Evolutionary conservation across 2,113 vertebrate species (phyloP).

Genomic region (Empidonax traillii): DNA sequence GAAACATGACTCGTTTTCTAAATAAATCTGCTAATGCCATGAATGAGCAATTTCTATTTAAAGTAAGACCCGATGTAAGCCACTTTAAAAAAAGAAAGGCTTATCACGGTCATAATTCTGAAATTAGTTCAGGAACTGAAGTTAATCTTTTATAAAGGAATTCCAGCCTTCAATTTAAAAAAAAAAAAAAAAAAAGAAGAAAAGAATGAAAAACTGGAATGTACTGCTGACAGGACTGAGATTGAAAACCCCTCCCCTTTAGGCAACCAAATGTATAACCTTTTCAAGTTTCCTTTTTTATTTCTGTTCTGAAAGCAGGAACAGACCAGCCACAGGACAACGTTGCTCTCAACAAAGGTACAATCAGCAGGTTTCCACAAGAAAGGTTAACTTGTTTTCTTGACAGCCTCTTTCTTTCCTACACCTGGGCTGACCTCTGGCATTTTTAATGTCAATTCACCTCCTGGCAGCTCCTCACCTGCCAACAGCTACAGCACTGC

Average conservation of each 20-base stretch:
- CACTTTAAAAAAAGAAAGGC: not conserved
- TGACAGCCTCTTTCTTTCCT: constrained; percentile 14
- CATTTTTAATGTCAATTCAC: constrained; percentile 44
- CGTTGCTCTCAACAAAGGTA: not conserved
- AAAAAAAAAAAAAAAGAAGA: not conserved
- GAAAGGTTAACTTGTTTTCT: constrained; percentile 45
- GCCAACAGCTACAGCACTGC: constrained; percentile 18
- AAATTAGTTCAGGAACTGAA: not conserved
- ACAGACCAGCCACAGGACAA: not conserved
- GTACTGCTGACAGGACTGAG: not conserved
- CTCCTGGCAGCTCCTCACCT: constrained; percentile 41
- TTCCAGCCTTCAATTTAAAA: not conserved
- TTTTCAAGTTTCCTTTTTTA: constrained; percentile 26
- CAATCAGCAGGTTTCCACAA: constrained; percentile 3
- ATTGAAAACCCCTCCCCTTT: not conserved
- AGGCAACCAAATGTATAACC: not conserved
- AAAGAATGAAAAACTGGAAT: not conserved
- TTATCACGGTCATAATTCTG: not conserved
- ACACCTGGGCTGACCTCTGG: not conserved
- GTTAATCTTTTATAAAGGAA: not conserved
- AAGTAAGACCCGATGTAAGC: not conserved
- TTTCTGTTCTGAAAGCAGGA: not conserved
- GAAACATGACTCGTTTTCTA: not conserved
- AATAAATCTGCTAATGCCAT: not conserved
- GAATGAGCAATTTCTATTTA: not conserved